Evolutionary conservation across 2,797 vertebrate genomes (phyloP).

Genomic region (Notolepis coatsorum): DNA sequence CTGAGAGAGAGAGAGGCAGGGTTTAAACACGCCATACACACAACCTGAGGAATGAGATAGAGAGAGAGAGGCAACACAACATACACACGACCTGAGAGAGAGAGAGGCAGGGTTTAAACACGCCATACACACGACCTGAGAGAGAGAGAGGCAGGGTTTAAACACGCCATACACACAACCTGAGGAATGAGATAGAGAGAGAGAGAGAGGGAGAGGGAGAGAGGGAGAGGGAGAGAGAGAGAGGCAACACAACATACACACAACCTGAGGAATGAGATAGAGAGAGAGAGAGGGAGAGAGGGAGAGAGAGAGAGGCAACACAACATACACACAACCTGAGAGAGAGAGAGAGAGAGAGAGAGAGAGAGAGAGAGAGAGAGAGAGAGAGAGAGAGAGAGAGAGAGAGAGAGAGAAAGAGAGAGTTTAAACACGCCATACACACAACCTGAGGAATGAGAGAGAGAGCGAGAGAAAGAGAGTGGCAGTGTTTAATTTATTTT

Average conservation of each 20-base stretch:
- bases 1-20: constrained; percentile 2
- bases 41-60: neutral
- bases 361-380: no score
- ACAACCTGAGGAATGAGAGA: no score
- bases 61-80: constrained; percentile 5
- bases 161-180: neutral
- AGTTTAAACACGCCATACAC: constrained; percentile 4
- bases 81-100: constrained; percentile 68
- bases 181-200: no score
- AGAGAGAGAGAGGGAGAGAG: neutral
- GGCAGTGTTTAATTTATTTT: no score
- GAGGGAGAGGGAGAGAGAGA: constrained; percentile 6
- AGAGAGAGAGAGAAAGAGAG: no score
- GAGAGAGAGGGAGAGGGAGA: no score
- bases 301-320: neutral
- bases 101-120: neutral
- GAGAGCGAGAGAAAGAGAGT: neutral
- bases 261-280: neutral
- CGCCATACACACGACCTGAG: constrained; percentile 5
- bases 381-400: no score
- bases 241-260: neutral
- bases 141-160: constrained; percentile 3
- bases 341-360: neutral
- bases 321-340: constrained; percentile 69
- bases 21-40: neutral